phyloP scores from a whole-genome alignment of 2,888 invertebrate species.

The Willowsia nigromaculata region DNA sequence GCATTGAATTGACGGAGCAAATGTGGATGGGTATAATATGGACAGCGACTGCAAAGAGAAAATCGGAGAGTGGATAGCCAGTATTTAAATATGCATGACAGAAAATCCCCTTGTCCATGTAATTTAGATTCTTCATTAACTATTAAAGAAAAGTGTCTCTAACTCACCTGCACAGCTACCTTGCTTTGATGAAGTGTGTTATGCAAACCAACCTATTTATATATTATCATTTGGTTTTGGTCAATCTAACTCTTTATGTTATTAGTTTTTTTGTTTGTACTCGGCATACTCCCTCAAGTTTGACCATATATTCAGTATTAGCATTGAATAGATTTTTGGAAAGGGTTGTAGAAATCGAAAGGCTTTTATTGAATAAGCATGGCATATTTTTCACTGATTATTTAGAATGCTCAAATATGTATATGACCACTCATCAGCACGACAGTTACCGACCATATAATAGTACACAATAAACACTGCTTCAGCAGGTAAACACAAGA shows the following conservation, averaged over 20 bases:
- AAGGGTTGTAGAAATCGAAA: conserved; percentile 19
- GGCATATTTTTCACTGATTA: conserved; percentile 12
- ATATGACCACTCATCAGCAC: conserved; percentile 23
- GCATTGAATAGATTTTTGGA: background rate
- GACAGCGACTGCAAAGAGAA: background rate
- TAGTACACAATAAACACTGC: background rate
- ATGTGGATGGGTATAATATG: background rate
- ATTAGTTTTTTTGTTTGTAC: background rate
- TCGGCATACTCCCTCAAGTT: background rate
- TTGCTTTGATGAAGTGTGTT: background rate
- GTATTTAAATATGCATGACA: conserved; percentile 51
- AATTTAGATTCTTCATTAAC: conserved; percentile 50
- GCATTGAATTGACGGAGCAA: background rate
- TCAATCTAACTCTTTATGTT: background rate
- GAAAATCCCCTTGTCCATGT: conserved; percentile 39
- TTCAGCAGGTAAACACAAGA: background rate
- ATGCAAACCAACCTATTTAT: background rate
- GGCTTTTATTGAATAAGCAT: background rate
- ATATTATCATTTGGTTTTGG: background rate
- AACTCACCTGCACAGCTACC: background rate
- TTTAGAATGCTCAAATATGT: background rate
- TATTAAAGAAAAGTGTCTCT: conserved; percentile 25
- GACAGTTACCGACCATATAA: background rate
- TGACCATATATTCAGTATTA: background rate
- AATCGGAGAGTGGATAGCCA: background rate